These are phyloP conservation scores for Drosophila planitibia DNA, from an alignment of 2,888 invertebrate species.

Conservation along the genomic window DNA sequence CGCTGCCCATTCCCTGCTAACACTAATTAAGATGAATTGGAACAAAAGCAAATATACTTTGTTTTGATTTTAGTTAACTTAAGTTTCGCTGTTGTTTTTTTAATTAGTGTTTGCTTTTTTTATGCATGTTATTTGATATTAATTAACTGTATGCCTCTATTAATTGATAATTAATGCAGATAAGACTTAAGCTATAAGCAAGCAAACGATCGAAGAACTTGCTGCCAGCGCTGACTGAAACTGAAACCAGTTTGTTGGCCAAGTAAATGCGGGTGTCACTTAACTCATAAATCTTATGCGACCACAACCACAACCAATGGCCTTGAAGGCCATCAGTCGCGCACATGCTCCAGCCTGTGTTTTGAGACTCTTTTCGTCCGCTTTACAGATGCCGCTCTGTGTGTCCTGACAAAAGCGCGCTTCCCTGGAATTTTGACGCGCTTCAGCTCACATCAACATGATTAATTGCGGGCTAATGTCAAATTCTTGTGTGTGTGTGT, in stretches of 20 bases:
- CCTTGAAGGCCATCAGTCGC: constrained; percentile 41
- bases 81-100: constrained; percentile 3
- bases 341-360: constrained; percentile 29
- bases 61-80: constrained; percentile 4
- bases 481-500: constrained; percentile 23
- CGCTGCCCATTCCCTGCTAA: constrained; percentile 7
- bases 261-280: constrained; percentile 75
- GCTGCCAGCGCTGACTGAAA: constrained; percentile 43
- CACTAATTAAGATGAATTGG: constrained; percentile 54
- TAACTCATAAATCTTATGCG: constrained; percentile 71
- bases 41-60: constrained; percentile 8
- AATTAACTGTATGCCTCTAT: constrained; percentile 61
- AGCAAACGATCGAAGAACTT: constrained; percentile 52
- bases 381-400: constrained; percentile 41
- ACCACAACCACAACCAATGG: constrained; percentile 42
- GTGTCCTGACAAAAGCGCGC: constrained; percentile 62
- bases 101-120: constrained; percentile 19
- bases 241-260: constrained; percentile 67
- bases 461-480: constrained; percentile 72
- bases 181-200: constrained; percentile 53
- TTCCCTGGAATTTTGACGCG: constrained; percentile 51
- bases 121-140: constrained; percentile 56
- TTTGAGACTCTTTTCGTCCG: constrained; percentile 1
- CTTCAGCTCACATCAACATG: constrained; percentile 53
- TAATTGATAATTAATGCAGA: constrained; percentile 78